These are phyloP conservation scores for Toxonevra muliebris DNA, from an alignment of 2,888 invertebrate species.

Conservation along the genomic window DNA sequence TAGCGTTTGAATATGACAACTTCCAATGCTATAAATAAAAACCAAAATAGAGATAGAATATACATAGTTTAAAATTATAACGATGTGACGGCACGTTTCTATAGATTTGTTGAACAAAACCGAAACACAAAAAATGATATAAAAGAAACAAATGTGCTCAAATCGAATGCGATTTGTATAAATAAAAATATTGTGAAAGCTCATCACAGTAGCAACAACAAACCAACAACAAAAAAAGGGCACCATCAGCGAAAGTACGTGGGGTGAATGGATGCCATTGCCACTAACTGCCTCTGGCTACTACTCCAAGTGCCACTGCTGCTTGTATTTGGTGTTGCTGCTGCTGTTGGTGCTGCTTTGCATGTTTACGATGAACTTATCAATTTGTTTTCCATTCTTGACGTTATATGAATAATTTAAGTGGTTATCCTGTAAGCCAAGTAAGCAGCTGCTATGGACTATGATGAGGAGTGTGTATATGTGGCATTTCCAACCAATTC, in stretches of 20 bases:
- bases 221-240: too few relatives aligned
- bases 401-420: slow-evolving; percentile 59
- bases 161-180: slow-evolving; percentile 35
- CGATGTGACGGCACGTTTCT: slow-evolving; percentile 25
- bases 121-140: background rate
- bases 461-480: background rate
- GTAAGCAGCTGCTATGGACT: slow-evolving; percentile 23
- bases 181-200: slow-evolving; percentile 22
- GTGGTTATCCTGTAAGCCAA: slow-evolving; percentile 33
- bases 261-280: slow-evolving; percentile 1
- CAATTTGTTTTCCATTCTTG: slow-evolving; percentile 59
- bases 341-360: slow-evolving; percentile 46
- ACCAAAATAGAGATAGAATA: too few relatives aligned
- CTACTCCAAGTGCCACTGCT: slow-evolving; percentile 34
- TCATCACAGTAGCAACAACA: background rate
- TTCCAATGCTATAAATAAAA: background rate
- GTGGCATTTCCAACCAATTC: too few relatives aligned
- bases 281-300: background rate
- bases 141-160: background rate
- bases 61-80: slow-evolving; percentile 12
- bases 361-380: slow-evolving; percentile 62
- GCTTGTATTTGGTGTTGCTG: slow-evolving; percentile 26
- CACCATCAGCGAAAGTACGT: slow-evolving; percentile 29
- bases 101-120: background rate
- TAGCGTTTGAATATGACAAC: background rate